These are phyloP conservation scores for Steatocranus sp. DNA, from an alignment of 2,797 vertebrate genomes.

Conservation along the genomic window DNA sequence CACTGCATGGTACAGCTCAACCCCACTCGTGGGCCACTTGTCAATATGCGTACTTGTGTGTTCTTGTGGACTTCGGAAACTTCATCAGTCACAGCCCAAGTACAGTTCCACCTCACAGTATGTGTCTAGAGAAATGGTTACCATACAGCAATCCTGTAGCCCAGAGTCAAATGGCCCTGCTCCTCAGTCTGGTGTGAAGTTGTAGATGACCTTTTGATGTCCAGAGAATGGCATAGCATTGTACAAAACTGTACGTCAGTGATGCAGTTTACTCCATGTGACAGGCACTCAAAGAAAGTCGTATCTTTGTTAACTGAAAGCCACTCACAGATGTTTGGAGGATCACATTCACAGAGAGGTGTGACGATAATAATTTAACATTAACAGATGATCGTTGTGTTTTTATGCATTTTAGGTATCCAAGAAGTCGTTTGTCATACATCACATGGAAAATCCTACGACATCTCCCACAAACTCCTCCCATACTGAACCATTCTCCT, in stretches of 20 bases:
- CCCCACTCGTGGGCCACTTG: background rate
- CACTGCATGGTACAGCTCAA: background rate
- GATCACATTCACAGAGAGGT: background rate
- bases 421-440: conserved; percentile 39
- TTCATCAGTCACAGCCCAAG: background rate
- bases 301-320: background rate
- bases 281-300: background rate
- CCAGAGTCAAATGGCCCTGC: conserved; percentile 15
- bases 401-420: conserved; percentile 29
- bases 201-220: background rate
- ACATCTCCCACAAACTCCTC: background rate
- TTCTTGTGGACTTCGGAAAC: background rate
- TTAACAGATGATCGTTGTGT: background rate
- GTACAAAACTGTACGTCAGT: background rate
- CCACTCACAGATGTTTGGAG: background rate
- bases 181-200: conserved; percentile 20
- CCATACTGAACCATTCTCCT: background rate
- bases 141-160: background rate
- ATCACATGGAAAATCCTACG: conserved; percentile 18
- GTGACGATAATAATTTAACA: background rate
- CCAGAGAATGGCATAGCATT: background rate
- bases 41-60: background rate
- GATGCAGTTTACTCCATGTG: background rate
- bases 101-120: background rate
- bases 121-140: background rate